Base-by-base conservation (phyloP, 2,888 invertebrate species). In the Linyphia triangularis region DNA sequence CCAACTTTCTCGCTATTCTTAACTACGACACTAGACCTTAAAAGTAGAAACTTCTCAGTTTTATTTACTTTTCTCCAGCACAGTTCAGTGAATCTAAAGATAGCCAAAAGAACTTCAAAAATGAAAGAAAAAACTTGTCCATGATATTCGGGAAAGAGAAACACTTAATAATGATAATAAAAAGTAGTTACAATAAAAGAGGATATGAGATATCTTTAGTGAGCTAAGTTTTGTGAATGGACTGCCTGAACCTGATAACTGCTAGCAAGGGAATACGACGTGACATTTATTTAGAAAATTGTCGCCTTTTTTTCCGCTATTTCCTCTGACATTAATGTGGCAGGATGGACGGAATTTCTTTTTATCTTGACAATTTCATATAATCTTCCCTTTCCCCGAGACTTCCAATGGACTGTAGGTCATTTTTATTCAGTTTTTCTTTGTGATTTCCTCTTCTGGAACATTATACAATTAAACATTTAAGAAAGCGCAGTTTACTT, bases 311-410 rank as follows among this genome's bases (percentile, higher is more conserved):
- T 83, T 63, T 61, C 70, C 40, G 69, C 77, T 65, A 88, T 82
- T 88, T 88, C 61, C 72, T 83, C 82, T 88, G 82, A 88, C 82
- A 88, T 83, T 82, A 82, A 88, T 88, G 88, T 88, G 75, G 65
- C 79, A 70, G 70, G 70, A 61, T 82, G 72, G 72, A 85, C 69
- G 70, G 61, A 69, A 37, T 83, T 83, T 73, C 63, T 79, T 85
- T 85, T 85, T 79, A 78, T 85, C 61, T 72, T 63, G 40, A 40
- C 63, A 69, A 78, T 78, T 85, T 85, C 63, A 85, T 85, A 51
- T 61, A 59, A 78, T 63, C 85, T 22, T 51, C 43, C 61, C 28
- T 26, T 30, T 51, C 22, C 22, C n/a, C 37, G 37, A 77, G 63
- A 77, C 77, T 61, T 51, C 61, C 77, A 63, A 37, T 61, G 37